Conservation (phyloP, 2,113 vertebrate genomes). For the Ictalurus furcatus region DNA sequence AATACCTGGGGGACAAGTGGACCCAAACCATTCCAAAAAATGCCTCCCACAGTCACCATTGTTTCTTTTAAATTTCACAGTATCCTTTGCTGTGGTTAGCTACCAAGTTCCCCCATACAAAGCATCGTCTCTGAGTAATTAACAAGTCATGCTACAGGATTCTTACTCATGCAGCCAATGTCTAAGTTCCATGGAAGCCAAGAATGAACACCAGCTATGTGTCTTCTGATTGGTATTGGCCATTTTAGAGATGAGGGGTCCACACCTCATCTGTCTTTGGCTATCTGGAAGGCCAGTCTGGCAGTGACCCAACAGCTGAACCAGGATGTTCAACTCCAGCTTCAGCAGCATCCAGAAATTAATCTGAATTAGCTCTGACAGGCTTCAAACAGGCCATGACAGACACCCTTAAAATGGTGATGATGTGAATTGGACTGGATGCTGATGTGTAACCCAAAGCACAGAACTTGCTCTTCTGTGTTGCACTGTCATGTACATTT, state of each 20-base stretch:
- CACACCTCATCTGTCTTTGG: too few relatives aligned
- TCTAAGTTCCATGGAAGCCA: not conserved
- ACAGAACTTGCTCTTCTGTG: not conserved
- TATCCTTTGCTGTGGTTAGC: not conserved
- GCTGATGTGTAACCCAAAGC: not conserved
- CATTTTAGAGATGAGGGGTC: too few relatives aligned
- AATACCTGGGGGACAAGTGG: too few relatives aligned
- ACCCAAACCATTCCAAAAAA: not conserved
- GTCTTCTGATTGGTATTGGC: too few relatives aligned
- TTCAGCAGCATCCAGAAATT: too few relatives aligned
- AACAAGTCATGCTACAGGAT: not conserved
- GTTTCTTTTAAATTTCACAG: not conserved
- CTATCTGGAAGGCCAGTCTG: not conserved
- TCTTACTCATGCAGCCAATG: not conserved
- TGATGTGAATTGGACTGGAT: not conserved
- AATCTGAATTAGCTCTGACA: too few relatives aligned
- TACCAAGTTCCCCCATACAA: not conserved
- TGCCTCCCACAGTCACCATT: not conserved
- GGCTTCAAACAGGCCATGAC: too few relatives aligned
- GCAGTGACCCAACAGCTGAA: not conserved
- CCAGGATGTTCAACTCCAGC: not conserved
- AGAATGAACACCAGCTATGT: not conserved
- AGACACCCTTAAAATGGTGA: not conserved
- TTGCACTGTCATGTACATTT: not conserved
- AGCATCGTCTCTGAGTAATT: not conserved